These are phyloP conservation scores for Eudemis profundana DNA, from an alignment of 2,888 invertebrate species.

Conservation along the genomic window DNA sequence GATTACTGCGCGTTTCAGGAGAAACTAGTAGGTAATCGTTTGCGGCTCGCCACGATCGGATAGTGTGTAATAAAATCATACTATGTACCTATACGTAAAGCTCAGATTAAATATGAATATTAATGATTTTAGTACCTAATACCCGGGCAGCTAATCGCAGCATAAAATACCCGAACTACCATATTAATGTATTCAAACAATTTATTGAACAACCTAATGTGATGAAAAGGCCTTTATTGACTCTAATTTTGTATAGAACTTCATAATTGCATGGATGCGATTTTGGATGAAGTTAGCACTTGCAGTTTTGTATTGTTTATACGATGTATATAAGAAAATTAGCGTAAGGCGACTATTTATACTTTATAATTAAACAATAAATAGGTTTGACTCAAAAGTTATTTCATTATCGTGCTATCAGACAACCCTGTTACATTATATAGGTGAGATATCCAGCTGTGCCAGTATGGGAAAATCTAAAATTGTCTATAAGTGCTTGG, in stretches of 20 bases:
- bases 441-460: too few relatives aligned
- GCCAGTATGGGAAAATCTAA: too few relatives aligned
- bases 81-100: not conserved
- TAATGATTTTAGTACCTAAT: too few relatives aligned
- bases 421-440: not conserved
- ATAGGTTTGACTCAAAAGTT: constrained; percentile 67
- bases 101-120: not conserved
- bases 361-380: constrained; percentile 63
- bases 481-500: too few relatives aligned
- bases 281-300: constrained; percentile 47
- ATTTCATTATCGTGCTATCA: constrained; percentile 42
- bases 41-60: not conserved
- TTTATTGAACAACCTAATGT: constrained; percentile 33
- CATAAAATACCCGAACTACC: not conserved
- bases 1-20: not conserved
- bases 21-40: not conserved
- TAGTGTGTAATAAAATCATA: not conserved
- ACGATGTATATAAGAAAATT: constrained; percentile 64
- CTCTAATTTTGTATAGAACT: constrained; percentile 33
- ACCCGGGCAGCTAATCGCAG: not conserved
- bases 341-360: constrained; percentile 67
- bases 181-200: constrained; percentile 7
- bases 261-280: constrained; percentile 40
- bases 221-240: constrained; percentile 42
- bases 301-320: constrained; percentile 73